Percentiles rank a stretch among this genome's conserved stretches.
These are phyloP conservation scores for Frankliniella fusca DNA, from an alignment of 2,888 invertebrate species.

Conservation along the genomic window DNA sequence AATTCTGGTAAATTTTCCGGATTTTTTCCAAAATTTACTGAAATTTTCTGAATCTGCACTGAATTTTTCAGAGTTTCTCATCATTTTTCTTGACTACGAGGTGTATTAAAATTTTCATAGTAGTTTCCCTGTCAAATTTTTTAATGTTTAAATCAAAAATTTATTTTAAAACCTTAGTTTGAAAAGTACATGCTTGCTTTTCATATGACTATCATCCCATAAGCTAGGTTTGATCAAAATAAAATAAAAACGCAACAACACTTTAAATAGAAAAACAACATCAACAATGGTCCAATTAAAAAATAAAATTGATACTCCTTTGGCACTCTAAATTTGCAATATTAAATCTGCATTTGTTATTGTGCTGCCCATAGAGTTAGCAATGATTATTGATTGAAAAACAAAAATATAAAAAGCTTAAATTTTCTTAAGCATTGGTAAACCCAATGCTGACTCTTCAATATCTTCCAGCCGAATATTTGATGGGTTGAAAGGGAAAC, in stretches of 20 bases:
- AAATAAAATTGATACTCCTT: background rate
- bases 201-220: background rate
- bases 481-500: slow-evolving; percentile 83
- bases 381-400: background rate
- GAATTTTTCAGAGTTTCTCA: no score
- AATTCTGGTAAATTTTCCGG: no score
- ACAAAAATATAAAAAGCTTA: slow-evolving; percentile 44
- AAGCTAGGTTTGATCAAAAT: background rate
- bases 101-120: no score
- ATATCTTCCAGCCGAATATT: slow-evolving; percentile 82
- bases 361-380: slow-evolving; percentile 21
- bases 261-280: background rate
- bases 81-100: no score
- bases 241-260: background rate
- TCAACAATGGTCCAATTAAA: background rate
- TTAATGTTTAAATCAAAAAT: no score
- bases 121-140: no score
- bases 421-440: slow-evolving; percentile 59
- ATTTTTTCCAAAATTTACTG: no score
- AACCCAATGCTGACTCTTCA: slow-evolving; percentile 74
- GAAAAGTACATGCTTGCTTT: background rate
- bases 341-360: slow-evolving; percentile 5
- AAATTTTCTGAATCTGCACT: no score
- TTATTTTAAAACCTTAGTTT: no score
- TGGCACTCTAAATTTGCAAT: background rate